A percentile compares a stretch with the other conserved stretches of the same genome.
These are phyloP conservation scores for Polyodon spathula DNA, from an alignment of 2,113 vertebrate genomes.

Conservation along the genomic window DNA sequence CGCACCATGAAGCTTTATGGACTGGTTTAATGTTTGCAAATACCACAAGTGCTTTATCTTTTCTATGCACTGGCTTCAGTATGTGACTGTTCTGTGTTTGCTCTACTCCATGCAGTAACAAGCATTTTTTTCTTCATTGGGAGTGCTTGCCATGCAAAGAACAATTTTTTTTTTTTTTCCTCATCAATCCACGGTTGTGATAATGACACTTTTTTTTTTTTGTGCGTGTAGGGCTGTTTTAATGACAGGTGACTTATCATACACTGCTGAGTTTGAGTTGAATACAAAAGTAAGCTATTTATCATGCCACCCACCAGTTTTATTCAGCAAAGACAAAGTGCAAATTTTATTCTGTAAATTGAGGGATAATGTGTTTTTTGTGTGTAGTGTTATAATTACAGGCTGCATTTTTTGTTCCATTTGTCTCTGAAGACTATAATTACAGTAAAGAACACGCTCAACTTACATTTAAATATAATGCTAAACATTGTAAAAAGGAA, in stretches of 20 bases:
- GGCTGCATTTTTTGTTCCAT: background rate
- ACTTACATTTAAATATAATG: background rate
- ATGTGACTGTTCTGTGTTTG: conserved; percentile 89
- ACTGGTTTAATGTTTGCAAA: conserved; percentile 76
- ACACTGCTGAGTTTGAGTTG: no score
- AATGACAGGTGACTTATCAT: no score
- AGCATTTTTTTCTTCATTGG: conserved; percentile 53
- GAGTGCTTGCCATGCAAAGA: background rate
- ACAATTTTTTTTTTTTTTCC: no score
- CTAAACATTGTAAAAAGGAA: background rate
- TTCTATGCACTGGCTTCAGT: conserved; percentile 92
- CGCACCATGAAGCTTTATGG: conserved; percentile 61
- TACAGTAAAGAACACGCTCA: background rate
- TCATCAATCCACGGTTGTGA: no score
- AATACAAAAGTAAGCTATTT: no score
- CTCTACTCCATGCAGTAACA: conserved; percentile 81
- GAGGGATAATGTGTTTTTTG: no score
- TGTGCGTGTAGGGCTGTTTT: no score
- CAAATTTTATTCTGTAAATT: no score
- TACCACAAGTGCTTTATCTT: conserved; percentile 99
- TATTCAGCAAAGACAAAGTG: background rate
- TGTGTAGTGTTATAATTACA: background rate
- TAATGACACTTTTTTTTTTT: background rate
- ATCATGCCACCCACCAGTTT: no score
- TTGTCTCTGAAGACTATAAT: background rate